Evolutionary conservation across 2,797 vertebrate species (phyloP), one percentile per base, ranked within the genome.

Genomic region (Rachycentron canadum): DNA sequence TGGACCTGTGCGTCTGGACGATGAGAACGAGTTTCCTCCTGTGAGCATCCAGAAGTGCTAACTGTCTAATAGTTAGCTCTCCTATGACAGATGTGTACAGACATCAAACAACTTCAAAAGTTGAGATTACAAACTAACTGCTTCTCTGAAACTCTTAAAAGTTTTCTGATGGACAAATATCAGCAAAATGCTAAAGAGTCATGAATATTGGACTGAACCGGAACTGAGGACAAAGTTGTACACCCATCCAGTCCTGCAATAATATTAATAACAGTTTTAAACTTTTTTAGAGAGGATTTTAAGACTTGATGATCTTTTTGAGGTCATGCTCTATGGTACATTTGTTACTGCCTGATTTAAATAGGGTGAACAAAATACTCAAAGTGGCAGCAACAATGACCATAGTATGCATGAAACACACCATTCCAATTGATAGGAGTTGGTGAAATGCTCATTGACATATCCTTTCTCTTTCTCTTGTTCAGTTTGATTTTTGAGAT

Each of bases 1-100:
- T 1, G 97, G 97, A 63, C 97, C 98, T 0, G 96, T 99, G 79
- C 95, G 96, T 88, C 96, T 99, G 60, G 98, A 99, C 0, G 98
- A 99, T 0, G 97, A 99, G 94, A 97, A 95, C 58, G 97, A 99
- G 87, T 99, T 99, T 69, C 98, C 98, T 88, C 98, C 98, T 93
- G 97, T 99, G 97, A 99, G 97, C 97, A 98, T 96, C 88, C 91
- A 90, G 93, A 88, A 92, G 83, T 93, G 95, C 73, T 97, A 95
- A 95, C 74, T 73, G 36, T 75, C 69, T 70, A 36, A 41, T 25
- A 1, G 69, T 58, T 69, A 79, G 34, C 57, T 73, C 34, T 53
- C 23, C 23, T 28, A 13, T 3, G 52, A 17, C 53, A 45, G 38
- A 16, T 55, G 25, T 19, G 19, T 30, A 25, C 10, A 47, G 21